Evolutionary conservation across 2,113 vertebrate species (phyloP).

Genomic region (Ctenomys sociabilis): DNA sequence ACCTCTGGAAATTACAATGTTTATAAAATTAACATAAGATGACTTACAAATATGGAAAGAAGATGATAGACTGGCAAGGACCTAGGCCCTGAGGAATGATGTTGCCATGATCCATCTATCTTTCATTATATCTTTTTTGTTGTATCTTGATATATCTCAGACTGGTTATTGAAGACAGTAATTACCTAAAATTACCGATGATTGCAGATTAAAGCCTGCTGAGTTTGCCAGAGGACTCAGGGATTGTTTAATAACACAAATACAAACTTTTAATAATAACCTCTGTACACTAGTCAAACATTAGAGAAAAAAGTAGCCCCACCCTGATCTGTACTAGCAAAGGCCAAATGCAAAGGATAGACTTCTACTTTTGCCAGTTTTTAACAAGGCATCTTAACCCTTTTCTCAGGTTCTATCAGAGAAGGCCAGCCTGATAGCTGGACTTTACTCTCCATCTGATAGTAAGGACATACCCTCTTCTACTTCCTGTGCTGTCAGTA

Average conservation of each 20-base stretch:
- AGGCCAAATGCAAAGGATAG: background rate
- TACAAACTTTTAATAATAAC: background rate
- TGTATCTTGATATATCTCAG: constrained; percentile 9
- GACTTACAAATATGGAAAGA: constrained; percentile 18
- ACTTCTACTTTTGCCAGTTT: background rate
- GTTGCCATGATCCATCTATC: background rate
- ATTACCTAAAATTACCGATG: background rate
- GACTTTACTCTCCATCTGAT: background rate
- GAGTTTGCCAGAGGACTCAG: background rate
- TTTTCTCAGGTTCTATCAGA: background rate
- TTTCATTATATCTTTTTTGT: constrained; percentile 18
- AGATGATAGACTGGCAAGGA: background rate
- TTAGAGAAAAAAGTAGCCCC: background rate
- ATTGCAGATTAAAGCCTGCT: background rate
- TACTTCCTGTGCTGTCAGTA: background rate
- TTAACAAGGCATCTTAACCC: background rate
- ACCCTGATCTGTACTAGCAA: background rate
- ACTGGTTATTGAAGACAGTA: background rate
- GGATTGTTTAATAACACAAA: background rate
- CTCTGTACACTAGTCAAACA: background rate
- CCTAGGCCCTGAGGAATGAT: background rate
- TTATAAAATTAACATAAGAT: background rate
- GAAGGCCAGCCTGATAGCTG: background rate
- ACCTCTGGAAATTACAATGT: background rate
- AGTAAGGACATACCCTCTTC: background rate